Percentiles rank a stretch among this genome's conserved stretches.
These are phyloP conservation scores for Lasioglossum albipes DNA, from an alignment of 1,140 invertebrate species.

Conservation along the genomic window DNA sequence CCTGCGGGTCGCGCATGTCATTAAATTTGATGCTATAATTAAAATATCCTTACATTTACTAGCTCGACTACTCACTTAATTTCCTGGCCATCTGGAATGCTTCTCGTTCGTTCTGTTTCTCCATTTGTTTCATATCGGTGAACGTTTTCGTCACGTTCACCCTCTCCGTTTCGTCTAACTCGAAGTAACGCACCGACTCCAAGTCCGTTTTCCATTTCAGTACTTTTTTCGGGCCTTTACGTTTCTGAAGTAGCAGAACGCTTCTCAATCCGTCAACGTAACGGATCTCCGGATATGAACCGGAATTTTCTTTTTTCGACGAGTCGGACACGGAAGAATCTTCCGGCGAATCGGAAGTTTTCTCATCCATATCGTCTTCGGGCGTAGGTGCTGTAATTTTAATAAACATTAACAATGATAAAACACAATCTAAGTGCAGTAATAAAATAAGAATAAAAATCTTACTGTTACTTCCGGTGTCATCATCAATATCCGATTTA, in stretches of 20 bases:
- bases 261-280: conserved; percentile 81
- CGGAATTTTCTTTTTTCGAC: conserved; percentile 56
- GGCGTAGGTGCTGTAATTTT: conserved; percentile 66
- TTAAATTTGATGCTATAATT: neutral
- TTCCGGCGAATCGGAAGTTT: conserved; percentile 61
- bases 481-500: conserved; percentile 57
- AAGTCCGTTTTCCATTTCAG: conserved; percentile 92
- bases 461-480: conserved; percentile 67
- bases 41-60: neutral
- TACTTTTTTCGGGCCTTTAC: conserved; percentile 89
- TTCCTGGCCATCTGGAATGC: conserved; percentile 89
- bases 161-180: conserved; percentile 95
- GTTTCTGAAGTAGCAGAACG: conserved; percentile 85
- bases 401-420: neutral
- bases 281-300: conserved; percentile 65
- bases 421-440: neutral
- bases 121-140: conserved; percentile 94
- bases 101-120: conserved; percentile 91
- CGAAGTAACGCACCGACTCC: conserved; percentile 92
- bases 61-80: conserved; percentile 79
- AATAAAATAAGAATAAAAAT: conserved; percentile 29
- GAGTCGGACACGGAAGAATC: conserved; percentile 61
- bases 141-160: conserved; percentile 96
- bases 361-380: conserved; percentile 65
- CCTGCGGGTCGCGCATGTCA: conserved; percentile 62